Percentiles rank a stretch among this genome's conserved stretches.
phyloP scores from a whole-genome alignment of 2,113 vertebrate genomes.

The Zosterops pallidus region DNA sequence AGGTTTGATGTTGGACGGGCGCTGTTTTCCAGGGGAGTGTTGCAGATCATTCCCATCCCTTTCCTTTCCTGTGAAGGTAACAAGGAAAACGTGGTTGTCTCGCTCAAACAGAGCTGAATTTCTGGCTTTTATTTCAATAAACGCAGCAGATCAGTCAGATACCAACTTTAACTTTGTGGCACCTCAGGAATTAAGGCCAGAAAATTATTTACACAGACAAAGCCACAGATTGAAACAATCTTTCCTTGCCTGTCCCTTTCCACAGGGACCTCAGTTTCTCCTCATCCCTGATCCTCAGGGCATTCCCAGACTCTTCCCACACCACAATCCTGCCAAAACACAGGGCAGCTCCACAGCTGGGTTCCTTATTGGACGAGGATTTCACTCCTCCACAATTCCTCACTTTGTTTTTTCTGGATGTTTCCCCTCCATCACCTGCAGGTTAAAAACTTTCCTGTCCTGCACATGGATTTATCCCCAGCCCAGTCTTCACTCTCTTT shows the following conservation, averaged over 20 bases:
- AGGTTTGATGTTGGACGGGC: neutral
- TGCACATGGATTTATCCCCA: neutral
- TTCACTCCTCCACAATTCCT: neutral
- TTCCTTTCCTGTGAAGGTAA: neutral
- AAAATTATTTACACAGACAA: neutral
- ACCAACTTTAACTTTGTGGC: neutral
- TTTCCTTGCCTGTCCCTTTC: neutral
- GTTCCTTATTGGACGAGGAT: neutral
- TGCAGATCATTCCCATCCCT: neutral
- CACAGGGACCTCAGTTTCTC: rapidly evolving
- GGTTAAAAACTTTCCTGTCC: neutral
- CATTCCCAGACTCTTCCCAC: neutral
- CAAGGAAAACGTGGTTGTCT: rapidly evolving
- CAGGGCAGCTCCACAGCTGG: neutral
- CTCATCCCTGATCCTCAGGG: neutral
- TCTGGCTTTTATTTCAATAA: neutral
- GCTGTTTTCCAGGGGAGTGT: neutral
- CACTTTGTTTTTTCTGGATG: neutral
- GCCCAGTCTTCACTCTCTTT: neutral
- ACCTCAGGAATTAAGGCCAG: neutral
- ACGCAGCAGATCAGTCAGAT: neutral
- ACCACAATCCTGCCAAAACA: neutral
- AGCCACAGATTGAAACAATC: no score
- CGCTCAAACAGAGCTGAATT: rapidly evolving
- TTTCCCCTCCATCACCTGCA: neutral